Evolutionary conservation across 2,888 invertebrate species (phyloP), one percentile per base, ranked within the genome.

Genomic region (Harpalus rubripes): DNA sequence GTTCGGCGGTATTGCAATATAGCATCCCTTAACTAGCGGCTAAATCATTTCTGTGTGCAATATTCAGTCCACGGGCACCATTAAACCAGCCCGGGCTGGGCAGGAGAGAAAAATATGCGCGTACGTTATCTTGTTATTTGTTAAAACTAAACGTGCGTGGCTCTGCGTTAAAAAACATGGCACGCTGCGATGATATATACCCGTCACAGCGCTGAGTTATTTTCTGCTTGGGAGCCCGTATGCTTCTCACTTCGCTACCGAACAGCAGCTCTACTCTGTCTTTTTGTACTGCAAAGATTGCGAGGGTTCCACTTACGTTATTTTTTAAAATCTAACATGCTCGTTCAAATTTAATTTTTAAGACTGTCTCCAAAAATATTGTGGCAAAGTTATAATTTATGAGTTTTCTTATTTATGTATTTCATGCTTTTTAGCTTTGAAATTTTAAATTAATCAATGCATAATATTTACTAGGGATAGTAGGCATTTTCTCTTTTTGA

Each of bases 61-160:
- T 74, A 74, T 74, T 74, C 72, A 18, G 72, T 74, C 72, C 72
- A 74, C 72, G 72, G 72, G 72, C 44, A 18, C 68, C 72, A 74
- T 74, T 74, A 74, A 74, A 74, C 1, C 44, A 18, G 72, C 72
- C 16, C 68, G 68, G 41, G 41, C 44, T 32, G 32, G 12, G 44
- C 44, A 52, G 44, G 44, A 52, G 44, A 44, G 18, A 78, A 58
- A 78, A 78, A 78, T 58, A 78, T 78, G 58, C 58, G 58, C 78
- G 58, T 78, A 68, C 81, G 81, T 81, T 81, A 81, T 81, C 81
- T 81, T 81, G 81, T 81, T 81, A 81, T 81, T 81, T 72, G 81
- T 72, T 81, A 81, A 81, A 81, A 81, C 81, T 81, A 81, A 81
- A 81, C 81, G 65, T 72, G 81, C 61, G 61, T 52, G 56, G 68